phyloP scores from a whole-genome alignment of 2,113 vertebrate species.

The Barnardius zonarius region DNA sequence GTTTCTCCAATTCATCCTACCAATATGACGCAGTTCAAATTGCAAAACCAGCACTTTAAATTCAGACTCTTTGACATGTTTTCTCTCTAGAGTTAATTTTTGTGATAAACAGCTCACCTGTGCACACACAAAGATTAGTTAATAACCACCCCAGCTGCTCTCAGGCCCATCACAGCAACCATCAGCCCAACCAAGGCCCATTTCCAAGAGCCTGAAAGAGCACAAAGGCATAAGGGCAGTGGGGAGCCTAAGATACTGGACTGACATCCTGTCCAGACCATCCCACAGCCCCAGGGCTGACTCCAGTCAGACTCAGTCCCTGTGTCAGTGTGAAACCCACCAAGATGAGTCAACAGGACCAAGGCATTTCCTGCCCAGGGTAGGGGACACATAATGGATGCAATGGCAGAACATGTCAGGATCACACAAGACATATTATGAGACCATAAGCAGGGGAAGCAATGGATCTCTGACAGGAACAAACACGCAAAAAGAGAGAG shows the following conservation, averaged over 20 bases:
- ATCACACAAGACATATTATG: too few species aligned
- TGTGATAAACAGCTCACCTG: background rate
- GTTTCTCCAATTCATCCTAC: background rate
- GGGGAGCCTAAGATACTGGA: background rate
- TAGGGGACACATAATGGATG: background rate
- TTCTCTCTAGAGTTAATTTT: background rate
- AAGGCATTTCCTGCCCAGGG: background rate
- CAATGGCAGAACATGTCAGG: background rate
- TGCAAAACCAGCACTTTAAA: background rate
- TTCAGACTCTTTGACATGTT: background rate
- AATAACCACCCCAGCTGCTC: background rate
- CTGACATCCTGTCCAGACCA: background rate
- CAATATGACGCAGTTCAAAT: background rate
- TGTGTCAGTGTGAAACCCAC: fast-evolving
- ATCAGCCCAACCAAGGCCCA: background rate
- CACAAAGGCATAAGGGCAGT: background rate
- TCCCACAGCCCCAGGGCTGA: background rate
- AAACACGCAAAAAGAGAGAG: background rate
- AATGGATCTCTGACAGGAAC: background rate
- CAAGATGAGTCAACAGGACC: background rate
- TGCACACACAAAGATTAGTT: fast-evolving
- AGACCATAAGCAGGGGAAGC: background rate
- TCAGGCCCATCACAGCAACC: background rate
- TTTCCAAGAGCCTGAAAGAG: background rate
- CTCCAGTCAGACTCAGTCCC: background rate